These are phyloP conservation scores for Prostheceraeus crozeri DNA, from an alignment of 2,888 invertebrate genomes.

Conservation along the genomic window DNA sequence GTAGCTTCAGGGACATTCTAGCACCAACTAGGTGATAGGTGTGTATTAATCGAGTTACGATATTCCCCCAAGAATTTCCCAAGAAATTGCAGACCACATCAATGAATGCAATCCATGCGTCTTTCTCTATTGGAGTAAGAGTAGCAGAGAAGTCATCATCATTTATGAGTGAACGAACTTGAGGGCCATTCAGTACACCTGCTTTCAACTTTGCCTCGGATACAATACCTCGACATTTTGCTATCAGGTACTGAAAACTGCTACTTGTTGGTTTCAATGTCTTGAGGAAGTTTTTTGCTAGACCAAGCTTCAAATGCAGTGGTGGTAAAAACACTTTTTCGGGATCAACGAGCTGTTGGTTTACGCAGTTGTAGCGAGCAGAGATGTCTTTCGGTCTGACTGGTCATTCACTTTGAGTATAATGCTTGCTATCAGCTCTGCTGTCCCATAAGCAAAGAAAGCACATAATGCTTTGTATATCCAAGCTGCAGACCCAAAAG, in stretches of 20 bases:
- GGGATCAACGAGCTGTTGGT: not conserved
- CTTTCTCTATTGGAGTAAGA: not conserved
- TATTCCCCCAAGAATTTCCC: not conserved
- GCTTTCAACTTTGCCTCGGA: constrained; percentile 12
- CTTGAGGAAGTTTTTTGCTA: constrained; percentile 18
- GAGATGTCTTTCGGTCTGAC: not conserved
- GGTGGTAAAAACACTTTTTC: not conserved
- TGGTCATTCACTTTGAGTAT: constrained; percentile 1
- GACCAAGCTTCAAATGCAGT: constrained; percentile 8
- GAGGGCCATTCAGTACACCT: constrained; percentile 7
- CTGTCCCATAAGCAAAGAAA: constrained; percentile 19
- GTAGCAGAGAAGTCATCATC: not conserved
- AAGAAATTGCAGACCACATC: constrained; percentile 14
- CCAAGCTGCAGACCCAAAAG: constrained; percentile 24
- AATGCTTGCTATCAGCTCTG: constrained; percentile 2
- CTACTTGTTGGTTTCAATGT: not conserved
- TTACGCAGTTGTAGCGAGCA: not conserved
- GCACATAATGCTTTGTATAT: constrained; percentile 27
- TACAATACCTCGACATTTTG: no score
- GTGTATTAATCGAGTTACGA: not conserved
- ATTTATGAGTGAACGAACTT: not conserved
- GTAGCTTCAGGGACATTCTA: constrained; percentile 19
- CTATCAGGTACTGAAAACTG: no score
- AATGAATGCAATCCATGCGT: constrained; percentile 11
- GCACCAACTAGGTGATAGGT: constrained; percentile 10